Conservation (phyloP, 2,113 vertebrate species). For the Phyllostomus hastatus region DNA sequence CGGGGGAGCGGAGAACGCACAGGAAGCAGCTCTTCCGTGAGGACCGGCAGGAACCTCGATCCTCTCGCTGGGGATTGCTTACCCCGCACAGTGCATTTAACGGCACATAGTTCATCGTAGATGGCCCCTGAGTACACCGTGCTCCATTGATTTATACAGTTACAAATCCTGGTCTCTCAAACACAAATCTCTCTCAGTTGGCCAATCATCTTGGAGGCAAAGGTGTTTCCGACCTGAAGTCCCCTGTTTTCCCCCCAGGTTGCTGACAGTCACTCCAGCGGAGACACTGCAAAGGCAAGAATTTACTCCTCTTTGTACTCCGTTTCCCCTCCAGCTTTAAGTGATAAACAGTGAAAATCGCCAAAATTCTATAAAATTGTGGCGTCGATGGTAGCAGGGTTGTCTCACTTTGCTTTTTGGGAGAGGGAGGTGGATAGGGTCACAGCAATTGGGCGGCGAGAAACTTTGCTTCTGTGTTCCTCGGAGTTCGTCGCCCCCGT, state of each 20-base stretch:
- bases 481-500: not conserved
- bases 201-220: constrained; percentile 70
- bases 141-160: constrained; percentile 77
- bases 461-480: constrained; percentile 53
- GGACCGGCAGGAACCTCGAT: not conserved
- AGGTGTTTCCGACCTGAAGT: constrained; percentile 77
- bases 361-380: constrained; percentile 12
- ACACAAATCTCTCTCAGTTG: constrained; percentile 74
- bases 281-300: not conserved
- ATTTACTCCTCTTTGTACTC: not conserved
- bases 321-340: not conserved
- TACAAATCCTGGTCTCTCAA: constrained; percentile 74
- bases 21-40: not conserved
- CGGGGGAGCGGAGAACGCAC: not conserved
- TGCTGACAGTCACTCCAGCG: not conserved
- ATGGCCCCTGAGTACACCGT: constrained; percentile 67
- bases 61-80: constrained; percentile 36
- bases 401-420: constrained; percentile 2
- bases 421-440: not conserved
- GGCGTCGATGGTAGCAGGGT: not conserved
- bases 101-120: constrained; percentile 71
- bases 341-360: not conserved
- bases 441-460: not conserved
- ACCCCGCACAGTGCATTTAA: constrained; percentile 67
- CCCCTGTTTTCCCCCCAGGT: constrained; percentile 47